Evolutionary conservation across 2,888 invertebrate genomes (phyloP).

Genomic region (Drosophila birchii): DNA sequence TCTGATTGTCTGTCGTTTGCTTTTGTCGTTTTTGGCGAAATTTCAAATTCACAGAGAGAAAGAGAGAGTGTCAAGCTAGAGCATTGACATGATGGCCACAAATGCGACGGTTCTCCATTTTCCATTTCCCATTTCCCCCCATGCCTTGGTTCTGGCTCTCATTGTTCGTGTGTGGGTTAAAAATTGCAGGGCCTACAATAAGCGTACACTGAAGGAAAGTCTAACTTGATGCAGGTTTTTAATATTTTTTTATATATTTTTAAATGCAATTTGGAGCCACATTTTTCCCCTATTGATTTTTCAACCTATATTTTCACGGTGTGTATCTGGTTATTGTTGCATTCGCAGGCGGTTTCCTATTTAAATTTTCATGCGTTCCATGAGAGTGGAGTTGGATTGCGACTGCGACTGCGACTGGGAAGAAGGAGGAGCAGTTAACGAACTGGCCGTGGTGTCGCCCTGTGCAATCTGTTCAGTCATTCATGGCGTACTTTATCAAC

Average conservation of each 20-base stretch:
- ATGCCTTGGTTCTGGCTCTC: conserved; percentile 13
- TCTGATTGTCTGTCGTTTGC: conserved; percentile 14
- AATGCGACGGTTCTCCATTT: conserved; percentile 53
- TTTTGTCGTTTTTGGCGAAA: conserved; percentile 68
- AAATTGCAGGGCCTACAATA: conserved; percentile 57
- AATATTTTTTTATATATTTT: background rate
- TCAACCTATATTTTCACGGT: background rate
- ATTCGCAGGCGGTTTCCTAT: conserved; percentile 37
- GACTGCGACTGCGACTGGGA: conserved; percentile 29
- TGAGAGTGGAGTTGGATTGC: conserved; percentile 36
- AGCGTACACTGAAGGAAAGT: conserved; percentile 10
- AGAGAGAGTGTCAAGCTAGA: conserved; percentile 68
- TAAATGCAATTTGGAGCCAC: background rate
- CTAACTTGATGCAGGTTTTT: background rate
- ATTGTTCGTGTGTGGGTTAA: conserved; percentile 39
- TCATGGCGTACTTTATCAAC: conserved; percentile 78
- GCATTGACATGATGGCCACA: conserved; percentile 75
- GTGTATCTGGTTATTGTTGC: conserved; percentile 41
- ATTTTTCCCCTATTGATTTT: background rate
- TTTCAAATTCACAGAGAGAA: conserved; percentile 61
- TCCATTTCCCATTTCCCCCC: conserved; percentile 27
- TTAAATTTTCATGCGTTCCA: conserved; percentile 63
- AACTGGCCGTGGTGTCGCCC: conserved; percentile 44
- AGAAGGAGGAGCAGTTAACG: conserved; percentile 35
- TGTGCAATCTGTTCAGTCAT: conserved; percentile 73